Evolutionary conservation across 2,797 vertebrate species (phyloP).

Genomic region (Calcarius lapponicus): DNA sequence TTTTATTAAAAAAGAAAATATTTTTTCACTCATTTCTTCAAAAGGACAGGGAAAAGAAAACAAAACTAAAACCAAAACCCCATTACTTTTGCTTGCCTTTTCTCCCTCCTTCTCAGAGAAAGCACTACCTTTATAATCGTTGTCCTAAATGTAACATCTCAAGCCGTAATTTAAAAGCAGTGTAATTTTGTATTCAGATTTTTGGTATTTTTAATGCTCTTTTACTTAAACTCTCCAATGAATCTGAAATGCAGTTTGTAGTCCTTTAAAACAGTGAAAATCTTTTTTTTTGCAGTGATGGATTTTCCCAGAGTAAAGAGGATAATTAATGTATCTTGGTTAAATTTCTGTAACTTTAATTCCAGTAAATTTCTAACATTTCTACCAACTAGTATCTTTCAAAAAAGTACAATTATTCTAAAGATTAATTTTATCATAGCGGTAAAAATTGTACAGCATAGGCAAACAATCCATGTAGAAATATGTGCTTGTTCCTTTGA

Average conservation of each 20-base stretch:
- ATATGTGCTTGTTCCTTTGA: constrained; percentile 74
- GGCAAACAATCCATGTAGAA: constrained; percentile 74
- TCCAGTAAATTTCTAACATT: background rate
- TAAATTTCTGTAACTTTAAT: constrained; percentile 51
- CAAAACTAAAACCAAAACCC: background rate
- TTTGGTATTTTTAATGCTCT: background rate
- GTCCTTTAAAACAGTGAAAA: constrained; percentile 41
- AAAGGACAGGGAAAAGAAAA: background rate
- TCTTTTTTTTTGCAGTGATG: constrained; percentile 19
- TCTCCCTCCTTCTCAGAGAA: background rate
- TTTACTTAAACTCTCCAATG: constrained; percentile 39
- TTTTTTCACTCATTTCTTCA: background rate
- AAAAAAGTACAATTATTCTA: constrained; percentile 22
- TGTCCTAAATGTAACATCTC: constrained; percentile 12
- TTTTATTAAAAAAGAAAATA: background rate
- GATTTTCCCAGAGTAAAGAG: constrained; percentile 30
- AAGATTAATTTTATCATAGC: constrained; percentile 25
- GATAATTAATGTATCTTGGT: background rate
- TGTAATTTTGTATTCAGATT: constrained; percentile 26
- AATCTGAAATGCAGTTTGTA: constrained; percentile 54
- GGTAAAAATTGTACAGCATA: constrained; percentile 54
- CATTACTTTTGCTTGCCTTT: background rate
- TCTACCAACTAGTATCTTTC: background rate
- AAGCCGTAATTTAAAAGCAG: constrained; percentile 47
- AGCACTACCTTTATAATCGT: background rate